Conservation (phyloP, 2,888 invertebrate genomes). For the Quadriops clusia region DNA sequence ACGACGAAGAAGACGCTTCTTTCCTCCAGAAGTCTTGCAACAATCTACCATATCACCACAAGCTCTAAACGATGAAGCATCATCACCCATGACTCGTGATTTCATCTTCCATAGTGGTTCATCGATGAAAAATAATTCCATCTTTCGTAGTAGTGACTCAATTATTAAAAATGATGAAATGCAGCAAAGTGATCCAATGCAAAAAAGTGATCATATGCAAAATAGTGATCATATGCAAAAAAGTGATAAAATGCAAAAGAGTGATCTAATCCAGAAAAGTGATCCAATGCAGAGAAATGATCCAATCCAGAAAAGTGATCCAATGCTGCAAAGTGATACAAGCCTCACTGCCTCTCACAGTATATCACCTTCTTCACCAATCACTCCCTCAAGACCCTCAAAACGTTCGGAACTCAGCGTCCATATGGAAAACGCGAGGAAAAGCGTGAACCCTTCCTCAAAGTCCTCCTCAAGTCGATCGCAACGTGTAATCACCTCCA, state of each 20-base stretch:
- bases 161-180: no score
- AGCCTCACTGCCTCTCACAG: slow-evolving; percentile 23
- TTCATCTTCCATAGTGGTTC: no score
- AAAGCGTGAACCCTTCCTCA: slow-evolving; percentile 24
- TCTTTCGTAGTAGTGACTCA: no score
- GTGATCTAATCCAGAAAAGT: no score
- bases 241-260: no score
- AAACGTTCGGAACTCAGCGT: slow-evolving; percentile 31
- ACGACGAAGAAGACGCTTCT: slow-evolving; percentile 28
- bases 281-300: no score
- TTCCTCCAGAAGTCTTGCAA: slow-evolving; percentile 28
- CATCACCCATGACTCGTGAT: no score
- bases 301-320: no score
- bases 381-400: slow-evolving; percentile 24
- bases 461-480: slow-evolving; percentile 4
- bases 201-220: no score
- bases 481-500: slow-evolving; percentile 19
- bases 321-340: slow-evolving; percentile 23
- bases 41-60: slow-evolving; percentile 17
- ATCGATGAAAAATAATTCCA: no score
- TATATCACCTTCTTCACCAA: slow-evolving; percentile 20
- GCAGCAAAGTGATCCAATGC: no score
- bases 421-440: slow-evolving; percentile 36
- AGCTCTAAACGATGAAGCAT: slow-evolving; percentile 16
- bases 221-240: no score